Conservation (phyloP, 2,888 invertebrate genomes). For the Conus canariensis region DNA sequence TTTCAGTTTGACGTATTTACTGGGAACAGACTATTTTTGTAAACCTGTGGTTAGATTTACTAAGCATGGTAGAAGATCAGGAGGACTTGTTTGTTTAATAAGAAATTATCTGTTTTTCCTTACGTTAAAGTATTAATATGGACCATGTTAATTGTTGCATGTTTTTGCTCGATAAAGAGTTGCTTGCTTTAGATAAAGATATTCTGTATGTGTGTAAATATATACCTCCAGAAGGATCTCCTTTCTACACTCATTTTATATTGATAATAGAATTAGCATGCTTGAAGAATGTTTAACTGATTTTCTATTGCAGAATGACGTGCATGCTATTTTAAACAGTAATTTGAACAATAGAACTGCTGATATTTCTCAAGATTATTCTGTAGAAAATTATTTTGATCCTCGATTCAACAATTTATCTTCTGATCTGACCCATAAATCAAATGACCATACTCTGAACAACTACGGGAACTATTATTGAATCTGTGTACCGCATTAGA, state of each 20-base stretch:
- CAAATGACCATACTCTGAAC: background rate
- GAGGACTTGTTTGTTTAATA: background rate
- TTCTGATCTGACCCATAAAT: background rate
- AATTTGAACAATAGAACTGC: background rate
- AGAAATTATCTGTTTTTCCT: background rate
- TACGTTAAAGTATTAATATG: background rate
- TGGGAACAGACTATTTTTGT: no score
- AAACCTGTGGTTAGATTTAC: background rate
- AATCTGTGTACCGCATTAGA: constrained; percentile 4
- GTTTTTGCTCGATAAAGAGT: background rate
- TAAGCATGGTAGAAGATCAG: background rate
- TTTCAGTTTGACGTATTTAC: background rate
- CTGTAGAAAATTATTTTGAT: background rate
- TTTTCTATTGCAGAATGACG: no score
- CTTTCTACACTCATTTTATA: background rate
- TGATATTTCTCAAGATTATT: background rate
- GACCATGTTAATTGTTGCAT: background rate
- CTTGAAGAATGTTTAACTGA: background rate
- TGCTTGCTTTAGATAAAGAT: background rate
- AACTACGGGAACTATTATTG: background rate
- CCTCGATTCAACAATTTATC: background rate
- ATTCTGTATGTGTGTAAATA: background rate
- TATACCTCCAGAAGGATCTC: constrained; percentile 6
- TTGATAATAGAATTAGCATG: background rate
- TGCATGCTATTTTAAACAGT: background rate